These are phyloP conservation scores for Todiramphus chloris DNA, from an alignment of 2,113 vertebrate species.

Conservation along the genomic window DNA sequence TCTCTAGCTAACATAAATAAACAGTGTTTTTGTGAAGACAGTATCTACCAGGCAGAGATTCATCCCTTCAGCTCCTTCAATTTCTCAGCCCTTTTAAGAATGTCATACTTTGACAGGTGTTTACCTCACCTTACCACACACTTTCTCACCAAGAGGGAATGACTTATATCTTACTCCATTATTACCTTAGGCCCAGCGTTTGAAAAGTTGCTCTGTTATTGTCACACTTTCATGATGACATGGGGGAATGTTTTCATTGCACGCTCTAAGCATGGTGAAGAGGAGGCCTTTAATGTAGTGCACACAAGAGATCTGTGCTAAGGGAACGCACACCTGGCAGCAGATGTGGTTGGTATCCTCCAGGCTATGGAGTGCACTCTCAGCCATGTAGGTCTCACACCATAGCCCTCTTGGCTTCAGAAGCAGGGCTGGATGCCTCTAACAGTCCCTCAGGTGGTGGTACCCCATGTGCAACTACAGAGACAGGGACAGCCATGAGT, in stretches of 20 bases:
- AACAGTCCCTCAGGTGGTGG: neutral
- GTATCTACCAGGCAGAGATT: neutral
- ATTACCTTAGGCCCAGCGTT: neutral
- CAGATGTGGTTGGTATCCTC: neutral
- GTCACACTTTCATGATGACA: accelerated
- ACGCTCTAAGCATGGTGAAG: neutral
- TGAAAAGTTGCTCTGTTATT: neutral
- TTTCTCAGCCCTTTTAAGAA: neutral
- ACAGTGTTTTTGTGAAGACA: neutral
- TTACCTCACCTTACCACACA: neutral
- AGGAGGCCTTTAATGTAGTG: neutral
- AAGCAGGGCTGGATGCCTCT: neutral
- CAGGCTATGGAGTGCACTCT: neutral
- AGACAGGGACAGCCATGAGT: neutral
- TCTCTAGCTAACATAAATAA: neutral
- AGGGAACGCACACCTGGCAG: neutral
- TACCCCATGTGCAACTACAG: neutral
- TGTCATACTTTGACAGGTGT: neutral
- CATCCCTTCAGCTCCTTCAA: neutral
- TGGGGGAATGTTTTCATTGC: neutral
- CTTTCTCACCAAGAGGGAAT: neutral
- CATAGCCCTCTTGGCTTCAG: neutral
- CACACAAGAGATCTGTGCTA: neutral
- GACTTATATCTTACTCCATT: neutral
- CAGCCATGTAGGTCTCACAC: neutral